These are phyloP conservation scores for Takifugu rubripes DNA, from an alignment of 2,797 vertebrate genomes.

Conservation along the genomic window DNA sequence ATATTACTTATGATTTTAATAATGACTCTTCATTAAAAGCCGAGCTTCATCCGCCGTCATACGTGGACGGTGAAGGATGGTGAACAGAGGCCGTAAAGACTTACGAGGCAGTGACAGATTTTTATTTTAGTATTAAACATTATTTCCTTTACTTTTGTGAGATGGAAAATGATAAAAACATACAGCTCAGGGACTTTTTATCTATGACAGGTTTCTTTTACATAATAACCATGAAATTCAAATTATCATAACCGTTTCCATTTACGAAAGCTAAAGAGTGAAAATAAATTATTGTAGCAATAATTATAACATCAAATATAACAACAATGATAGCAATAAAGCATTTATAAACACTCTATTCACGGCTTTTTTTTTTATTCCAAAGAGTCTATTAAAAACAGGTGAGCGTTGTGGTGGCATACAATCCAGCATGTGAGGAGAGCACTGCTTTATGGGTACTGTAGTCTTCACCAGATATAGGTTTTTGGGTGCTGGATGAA, in stretches of 20 bases:
- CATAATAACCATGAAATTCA: constrained; percentile 78
- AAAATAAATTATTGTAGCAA: constrained; percentile 87
- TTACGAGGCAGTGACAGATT: constrained; percentile 28
- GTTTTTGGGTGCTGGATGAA: constrained; percentile 7
- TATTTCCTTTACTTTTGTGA: constrained; percentile 80
- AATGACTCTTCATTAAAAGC: constrained; percentile 54
- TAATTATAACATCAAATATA: constrained; percentile 83
- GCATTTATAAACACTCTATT: constrained; percentile 83
- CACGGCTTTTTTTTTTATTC: constrained; percentile 68
- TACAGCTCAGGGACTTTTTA: constrained; percentile 79
- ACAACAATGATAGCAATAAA: constrained; percentile 82
- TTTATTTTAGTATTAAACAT: constrained; percentile 77
- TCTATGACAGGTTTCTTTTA: constrained; percentile 78
- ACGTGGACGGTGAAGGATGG: constrained; percentile 6
- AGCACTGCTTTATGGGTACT: constrained; percentile 53
- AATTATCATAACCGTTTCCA: constrained; percentile 73
- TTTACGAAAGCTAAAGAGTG: constrained; percentile 79
- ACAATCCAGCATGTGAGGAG: constrained; percentile 77
- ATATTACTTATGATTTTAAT: constrained; percentile 71
- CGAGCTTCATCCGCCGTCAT: constrained; percentile 23
- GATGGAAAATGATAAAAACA: constrained; percentile 81
- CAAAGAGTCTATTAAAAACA: constrained; percentile 78
- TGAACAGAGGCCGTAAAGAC: constrained; percentile 17
- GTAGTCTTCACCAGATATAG: constrained; percentile 31
- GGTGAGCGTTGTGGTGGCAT: constrained; percentile 63